phyloP scores from a whole-genome alignment of 35 echinoderm and acorn worm species.

The Ophiothrix spiculata region DNA sequence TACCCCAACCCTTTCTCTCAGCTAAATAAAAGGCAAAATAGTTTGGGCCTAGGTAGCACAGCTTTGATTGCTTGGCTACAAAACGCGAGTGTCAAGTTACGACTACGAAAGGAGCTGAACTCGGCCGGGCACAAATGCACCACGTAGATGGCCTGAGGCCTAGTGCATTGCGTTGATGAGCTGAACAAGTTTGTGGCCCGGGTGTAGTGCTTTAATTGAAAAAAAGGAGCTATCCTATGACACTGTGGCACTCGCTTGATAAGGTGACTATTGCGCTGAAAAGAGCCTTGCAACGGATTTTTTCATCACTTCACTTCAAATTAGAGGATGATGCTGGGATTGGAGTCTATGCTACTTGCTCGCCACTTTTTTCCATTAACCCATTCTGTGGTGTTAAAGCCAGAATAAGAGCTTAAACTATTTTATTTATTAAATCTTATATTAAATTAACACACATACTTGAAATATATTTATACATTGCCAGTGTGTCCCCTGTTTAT shows the following conservation, averaged over 20 bases:
- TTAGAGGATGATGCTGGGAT: background rate
- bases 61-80: conserved; percentile 4
- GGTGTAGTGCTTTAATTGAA: conserved; percentile 16
- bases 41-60: too few relatives aligned
- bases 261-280: conserved; percentile 6
- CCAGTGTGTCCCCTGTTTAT: too few relatives aligned
- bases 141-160: conserved; percentile 1
- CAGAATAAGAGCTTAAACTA: too few relatives aligned
- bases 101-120: background rate
- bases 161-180: conserved; percentile 11
- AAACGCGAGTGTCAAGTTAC: background rate
- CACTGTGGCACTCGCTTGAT: background rate
- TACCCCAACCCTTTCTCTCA: too few relatives aligned
- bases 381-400: too few relatives aligned
- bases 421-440: too few relatives aligned
- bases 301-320: conserved; percentile 12
- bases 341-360: too few relatives aligned
- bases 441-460: too few relatives aligned
- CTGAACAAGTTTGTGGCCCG: conserved; percentile 13
- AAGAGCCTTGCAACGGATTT: conserved; percentile 5
- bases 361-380: too few relatives aligned
- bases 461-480: too few relatives aligned
- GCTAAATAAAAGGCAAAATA: too few relatives aligned
- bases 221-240: conserved; percentile 9
- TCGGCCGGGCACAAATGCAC: conserved; percentile 9